Evolutionary conservation across 2,888 invertebrate genomes (phyloP).

Genomic region (Eretmocerus hayati): DNA sequence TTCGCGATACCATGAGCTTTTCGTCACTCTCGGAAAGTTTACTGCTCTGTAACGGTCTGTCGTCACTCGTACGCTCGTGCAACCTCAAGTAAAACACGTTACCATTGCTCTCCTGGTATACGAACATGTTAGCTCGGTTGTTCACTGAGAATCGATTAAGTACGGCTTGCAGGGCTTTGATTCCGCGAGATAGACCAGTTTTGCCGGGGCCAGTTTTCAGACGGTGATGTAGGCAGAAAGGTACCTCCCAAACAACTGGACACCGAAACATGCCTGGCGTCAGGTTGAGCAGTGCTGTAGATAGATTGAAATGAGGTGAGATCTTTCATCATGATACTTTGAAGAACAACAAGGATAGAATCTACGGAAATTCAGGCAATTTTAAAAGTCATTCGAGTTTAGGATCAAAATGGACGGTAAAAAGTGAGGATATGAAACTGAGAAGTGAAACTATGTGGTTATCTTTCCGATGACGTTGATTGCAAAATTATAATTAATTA

Average conservation of each 20-base stretch:
- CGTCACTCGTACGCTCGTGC: conserved; percentile 43
- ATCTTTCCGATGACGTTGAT: no score
- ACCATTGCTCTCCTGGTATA: conserved; percentile 58
- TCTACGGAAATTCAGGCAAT: no score
- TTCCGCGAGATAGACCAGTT: conserved; percentile 56
- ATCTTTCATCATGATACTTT: no score
- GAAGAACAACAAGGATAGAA: neutral
- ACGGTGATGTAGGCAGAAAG: conserved; percentile 63
- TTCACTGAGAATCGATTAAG: conserved; percentile 64
- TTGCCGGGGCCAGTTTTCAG: conserved; percentile 59
- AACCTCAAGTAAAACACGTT: conserved; percentile 57
- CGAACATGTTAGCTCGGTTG: conserved; percentile 71
- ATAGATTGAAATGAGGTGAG: conserved; percentile 2
- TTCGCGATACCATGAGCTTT: conserved; percentile 41
- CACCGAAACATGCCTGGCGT: conserved; percentile 66
- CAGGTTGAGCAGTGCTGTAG: neutral
- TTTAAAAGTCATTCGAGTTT: no score
- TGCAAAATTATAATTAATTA: neutral
- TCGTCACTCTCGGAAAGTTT: conserved; percentile 45
- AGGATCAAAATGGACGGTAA: no score
- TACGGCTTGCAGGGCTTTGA: conserved; percentile 58
- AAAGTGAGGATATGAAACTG: no score
- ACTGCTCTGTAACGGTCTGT: conserved; percentile 35
- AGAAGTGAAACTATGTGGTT: no score
- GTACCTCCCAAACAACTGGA: conserved; percentile 64